phyloP scores from a whole-genome alignment of 2,888 invertebrate species.

The Chalcis sispes region DNA sequence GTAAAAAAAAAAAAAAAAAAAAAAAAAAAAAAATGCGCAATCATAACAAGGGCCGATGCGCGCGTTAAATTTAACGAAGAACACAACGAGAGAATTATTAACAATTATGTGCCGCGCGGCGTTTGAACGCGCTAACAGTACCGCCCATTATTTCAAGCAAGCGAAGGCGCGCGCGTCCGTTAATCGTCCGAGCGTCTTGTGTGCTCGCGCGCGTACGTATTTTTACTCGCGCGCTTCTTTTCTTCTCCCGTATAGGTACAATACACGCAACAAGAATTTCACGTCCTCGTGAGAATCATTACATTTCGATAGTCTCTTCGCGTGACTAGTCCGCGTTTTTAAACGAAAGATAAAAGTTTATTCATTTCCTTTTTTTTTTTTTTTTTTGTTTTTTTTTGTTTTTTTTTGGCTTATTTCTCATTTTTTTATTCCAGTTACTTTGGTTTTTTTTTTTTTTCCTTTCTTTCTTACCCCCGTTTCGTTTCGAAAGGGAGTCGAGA shows the following conservation, averaged over 20 bases:
- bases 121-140: conserved; percentile 66
- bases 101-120: conserved; percentile 44
- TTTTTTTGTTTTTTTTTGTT: background rate
- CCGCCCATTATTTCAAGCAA: conserved; percentile 69
- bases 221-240: background rate
- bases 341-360: background rate
- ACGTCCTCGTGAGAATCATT: too few relatives aligned
- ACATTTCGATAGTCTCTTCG: too few relatives aligned
- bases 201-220: background rate
- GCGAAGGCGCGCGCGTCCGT: conserved; percentile 53
- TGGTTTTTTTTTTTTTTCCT: background rate
- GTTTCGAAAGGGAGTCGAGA: background rate
- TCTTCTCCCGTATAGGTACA: background rate
- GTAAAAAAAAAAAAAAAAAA: too few relatives aligned
- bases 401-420: background rate
- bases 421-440: background rate
- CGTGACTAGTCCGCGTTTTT: too few relatives aligned
- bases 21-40: too few relatives aligned
- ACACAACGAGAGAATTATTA: conserved; percentile 33
- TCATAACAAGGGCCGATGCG: background rate
- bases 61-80: background rate
- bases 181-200: conserved; percentile 38
- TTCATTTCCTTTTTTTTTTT: background rate
- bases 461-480: background rate
- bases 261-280: background rate